Evolutionary conservation across 1,140 invertebrate species (phyloP).

Genomic region (Papilio xuthus): DNA sequence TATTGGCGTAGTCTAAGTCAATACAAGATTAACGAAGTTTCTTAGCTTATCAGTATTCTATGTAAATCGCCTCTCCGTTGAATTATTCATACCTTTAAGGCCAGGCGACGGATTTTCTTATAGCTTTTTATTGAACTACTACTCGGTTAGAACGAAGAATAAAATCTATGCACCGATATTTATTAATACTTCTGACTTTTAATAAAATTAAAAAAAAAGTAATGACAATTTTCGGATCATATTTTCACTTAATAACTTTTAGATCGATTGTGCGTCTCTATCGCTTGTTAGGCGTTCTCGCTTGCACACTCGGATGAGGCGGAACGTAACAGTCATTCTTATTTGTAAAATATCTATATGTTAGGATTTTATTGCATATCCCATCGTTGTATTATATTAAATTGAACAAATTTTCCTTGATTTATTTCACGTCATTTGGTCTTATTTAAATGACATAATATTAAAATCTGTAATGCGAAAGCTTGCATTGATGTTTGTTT

Average conservation of each 20-base stretch:
- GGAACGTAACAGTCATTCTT: no score
- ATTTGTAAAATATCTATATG: no score
- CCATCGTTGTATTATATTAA: no score
- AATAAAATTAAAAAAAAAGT: no score
- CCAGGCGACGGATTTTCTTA: slow-evolving; percentile 10
- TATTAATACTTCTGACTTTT: background rate
- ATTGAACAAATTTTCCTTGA: background rate
- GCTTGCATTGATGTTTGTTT: no score
- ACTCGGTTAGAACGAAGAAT: background rate
- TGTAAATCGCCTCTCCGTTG: background rate
- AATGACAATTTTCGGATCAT: no score
- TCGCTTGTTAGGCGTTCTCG: no score
- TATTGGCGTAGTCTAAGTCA: slow-evolving; percentile 2
- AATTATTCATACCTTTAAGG: slow-evolving; percentile 27
- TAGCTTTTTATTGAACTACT: slow-evolving; percentile 19
- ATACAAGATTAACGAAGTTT: slow-evolving; percentile 25
- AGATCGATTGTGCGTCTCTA: no score
- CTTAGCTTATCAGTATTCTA: slow-evolving; percentile 21
- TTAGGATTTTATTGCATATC: no score
- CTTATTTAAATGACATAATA: background rate
- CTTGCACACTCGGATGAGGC: no score
- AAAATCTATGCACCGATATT: background rate
- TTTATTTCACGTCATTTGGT: background rate
- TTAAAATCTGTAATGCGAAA: no score
- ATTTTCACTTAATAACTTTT: no score